Evolutionary conservation across 1,140 invertebrate genomes (phyloP).

Genomic region (Drosophila ironensis): DNA sequence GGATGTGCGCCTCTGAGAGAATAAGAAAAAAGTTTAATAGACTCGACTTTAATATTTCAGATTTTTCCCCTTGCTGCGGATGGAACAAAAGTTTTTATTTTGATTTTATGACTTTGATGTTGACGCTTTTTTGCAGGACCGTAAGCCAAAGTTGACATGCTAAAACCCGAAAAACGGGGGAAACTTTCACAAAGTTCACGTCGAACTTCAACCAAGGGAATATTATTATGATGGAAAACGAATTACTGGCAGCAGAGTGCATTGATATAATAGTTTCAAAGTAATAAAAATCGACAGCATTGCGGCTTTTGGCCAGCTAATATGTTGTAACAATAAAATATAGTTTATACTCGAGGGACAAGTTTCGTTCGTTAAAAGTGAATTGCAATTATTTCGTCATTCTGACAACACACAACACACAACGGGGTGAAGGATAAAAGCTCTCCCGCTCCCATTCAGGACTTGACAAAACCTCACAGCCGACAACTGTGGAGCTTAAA

Average conservation of each 20-base stretch:
- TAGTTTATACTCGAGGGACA: too few species aligned
- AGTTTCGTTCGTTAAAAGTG: too few species aligned
- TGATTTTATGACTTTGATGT: constrained; percentile 66
- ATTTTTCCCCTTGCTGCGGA: constrained; percentile 4
- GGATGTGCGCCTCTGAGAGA: neutral
- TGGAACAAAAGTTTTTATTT: constrained; percentile 61
- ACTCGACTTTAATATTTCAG: constrained; percentile 66
- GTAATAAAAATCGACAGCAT: neutral
- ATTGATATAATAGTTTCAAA: constrained; percentile 19
- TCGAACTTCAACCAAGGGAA: neutral
- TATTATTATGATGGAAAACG: constrained; percentile 31
- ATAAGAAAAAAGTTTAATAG: constrained; percentile 65
- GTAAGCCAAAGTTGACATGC: constrained; percentile 29
- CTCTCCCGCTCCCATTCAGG: neutral
- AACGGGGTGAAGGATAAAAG: constrained; percentile 2
- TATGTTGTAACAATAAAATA: neutral
- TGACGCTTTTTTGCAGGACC: constrained; percentile 20
- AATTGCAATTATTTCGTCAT: constrained; percentile 2
- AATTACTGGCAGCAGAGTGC: constrained; percentile 13
- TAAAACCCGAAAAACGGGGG: constrained; percentile 2
- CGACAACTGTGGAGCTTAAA: constrained; percentile 32
- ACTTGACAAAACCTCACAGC: constrained; percentile 12
- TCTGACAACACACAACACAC: neutral
- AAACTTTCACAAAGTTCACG: constrained; percentile 20
- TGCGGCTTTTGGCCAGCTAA: neutral